Evolutionary conservation across 2,113 vertebrate species (phyloP), one percentile per base, ranked within the genome.

Genomic region (Rhinolophus ferrumequinum): DNA sequence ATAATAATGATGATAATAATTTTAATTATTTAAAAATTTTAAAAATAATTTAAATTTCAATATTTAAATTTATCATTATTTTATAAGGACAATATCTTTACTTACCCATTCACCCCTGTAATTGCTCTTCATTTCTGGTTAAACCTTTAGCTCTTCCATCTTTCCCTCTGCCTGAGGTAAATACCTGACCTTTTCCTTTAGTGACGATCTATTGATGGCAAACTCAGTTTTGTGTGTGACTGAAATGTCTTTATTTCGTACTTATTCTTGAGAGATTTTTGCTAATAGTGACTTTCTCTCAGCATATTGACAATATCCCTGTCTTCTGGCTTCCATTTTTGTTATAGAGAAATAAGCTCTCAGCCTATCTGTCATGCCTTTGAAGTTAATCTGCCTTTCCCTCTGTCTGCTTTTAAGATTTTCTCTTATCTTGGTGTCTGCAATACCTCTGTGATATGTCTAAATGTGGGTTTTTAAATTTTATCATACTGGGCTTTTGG

Each of bases 361-460:
- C 85, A 28, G 50, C 11, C 26, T 47, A 35, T 67, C 38, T 54
- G 35, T 82, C 44, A 91, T 56, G 64, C 38, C 41, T 95, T 86
- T 93, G 62, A 62, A 67, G 67, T 76, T 75, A 69, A 33, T 86
- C 38, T 91, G 24, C 83, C n/a, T 87, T 90, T 96, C 84, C 54
- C 44, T 54, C 50, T 90, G 41, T 75, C 6, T 90, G 3, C 30
- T 77, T 67, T 83, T 92, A 90, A 93, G 67, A 47, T 66, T 69
- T 72, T 81, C 38, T 47, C 26, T 69, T 70, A 30, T 91, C 60
- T 92, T 62, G 18, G 44, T 88, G 54, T 60, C 60, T 91, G 21
- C 64, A 79, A 3, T 50, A 30, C 41, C 30, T 90, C 70, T 84
- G 35, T 93, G 87, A n/a, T 70, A 19, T 77, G 47, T 38, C 8